Evolutionary conservation across 2,113 vertebrate genomes (phyloP).

Genomic region (Calidris pygmaea): DNA sequence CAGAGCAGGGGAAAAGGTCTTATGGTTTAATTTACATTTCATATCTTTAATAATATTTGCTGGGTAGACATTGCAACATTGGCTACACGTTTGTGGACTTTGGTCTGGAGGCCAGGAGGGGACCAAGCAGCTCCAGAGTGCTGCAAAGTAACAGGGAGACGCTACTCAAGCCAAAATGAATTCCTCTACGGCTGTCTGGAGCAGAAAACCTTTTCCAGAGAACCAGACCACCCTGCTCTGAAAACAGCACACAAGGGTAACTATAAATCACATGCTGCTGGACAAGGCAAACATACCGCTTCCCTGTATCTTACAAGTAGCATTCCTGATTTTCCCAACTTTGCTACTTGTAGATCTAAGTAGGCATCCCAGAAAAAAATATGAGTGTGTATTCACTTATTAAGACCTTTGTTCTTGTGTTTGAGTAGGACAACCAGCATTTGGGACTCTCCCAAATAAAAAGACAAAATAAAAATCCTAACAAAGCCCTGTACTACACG

Average conservation of each 20-base stretch:
- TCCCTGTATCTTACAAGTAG: neutral
- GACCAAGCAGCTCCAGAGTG: neutral
- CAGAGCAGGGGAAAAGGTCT: neutral
- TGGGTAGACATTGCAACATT: neutral
- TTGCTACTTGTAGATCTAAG: neutral
- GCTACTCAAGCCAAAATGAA: neutral
- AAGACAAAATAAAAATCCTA: neutral
- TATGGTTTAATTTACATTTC: neutral
- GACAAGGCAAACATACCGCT: fast-evolving
- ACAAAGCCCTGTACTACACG: neutral
- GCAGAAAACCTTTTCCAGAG: neutral
- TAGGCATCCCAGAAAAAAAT: neutral
- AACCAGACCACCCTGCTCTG: neutral
- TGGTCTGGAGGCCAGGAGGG: neutral
- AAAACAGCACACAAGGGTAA: neutral
- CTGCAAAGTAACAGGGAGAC: neutral
- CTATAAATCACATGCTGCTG: neutral
- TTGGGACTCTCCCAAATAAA: neutral
- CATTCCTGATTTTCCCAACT: neutral
- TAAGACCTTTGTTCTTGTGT: neutral
- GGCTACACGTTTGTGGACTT: neutral
- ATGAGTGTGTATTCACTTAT: neutral
- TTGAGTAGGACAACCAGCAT: neutral
- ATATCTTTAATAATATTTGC: neutral
- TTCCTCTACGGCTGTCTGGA: neutral